Evolutionary conservation across 1,140 invertebrate species (phyloP).

Genomic region (Drosophila equinoxialis): DNA sequence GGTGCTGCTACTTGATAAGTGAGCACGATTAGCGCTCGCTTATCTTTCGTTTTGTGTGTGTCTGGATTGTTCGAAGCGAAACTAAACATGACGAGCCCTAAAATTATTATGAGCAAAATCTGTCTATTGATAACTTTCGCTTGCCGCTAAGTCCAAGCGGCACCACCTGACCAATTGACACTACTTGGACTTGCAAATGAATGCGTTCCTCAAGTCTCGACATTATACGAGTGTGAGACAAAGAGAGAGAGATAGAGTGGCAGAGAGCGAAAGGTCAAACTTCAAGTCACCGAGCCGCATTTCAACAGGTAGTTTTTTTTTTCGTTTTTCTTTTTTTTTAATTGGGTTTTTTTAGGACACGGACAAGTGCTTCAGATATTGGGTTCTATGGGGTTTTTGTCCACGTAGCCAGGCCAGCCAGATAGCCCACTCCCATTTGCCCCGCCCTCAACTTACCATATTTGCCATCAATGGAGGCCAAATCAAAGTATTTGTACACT

Average conservation of each 20-base stretch:
- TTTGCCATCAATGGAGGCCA: conserved; percentile 87
- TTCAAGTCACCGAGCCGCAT: conserved; percentile 41
- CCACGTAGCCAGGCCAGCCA: conserved; percentile 37
- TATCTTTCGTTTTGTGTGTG: conserved; percentile 41
- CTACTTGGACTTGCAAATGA: conserved; percentile 69
- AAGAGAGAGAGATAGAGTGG: conserved; percentile 5
- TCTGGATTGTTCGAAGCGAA: conserved; percentile 6
- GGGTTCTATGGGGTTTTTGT: not conserved
- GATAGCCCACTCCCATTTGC: conserved; percentile 4
- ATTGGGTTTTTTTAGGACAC: conserved; percentile 7
- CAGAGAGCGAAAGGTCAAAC: conserved; percentile 53
- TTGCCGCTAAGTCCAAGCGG: conserved; percentile 35
- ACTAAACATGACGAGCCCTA: conserved; percentile 43
- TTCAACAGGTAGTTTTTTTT: conserved; percentile 35
- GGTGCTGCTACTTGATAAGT: conserved; percentile 46
- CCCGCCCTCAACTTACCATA: conserved; percentile 88
- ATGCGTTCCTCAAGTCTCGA: conserved; percentile 18
- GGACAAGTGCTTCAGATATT: not conserved
- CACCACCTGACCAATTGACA: conserved; percentile 52
- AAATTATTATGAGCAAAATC: conserved; percentile 30
- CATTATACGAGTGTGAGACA: not conserved
- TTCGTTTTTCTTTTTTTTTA: conserved; percentile 1
- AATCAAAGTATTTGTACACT: conserved; percentile 90
- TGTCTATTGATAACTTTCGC: conserved; percentile 59
- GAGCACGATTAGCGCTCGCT: conserved; percentile 20